Conservation (phyloP, 1,140 invertebrate genomes). For the Mizuhopecten yessoensis region DNA sequence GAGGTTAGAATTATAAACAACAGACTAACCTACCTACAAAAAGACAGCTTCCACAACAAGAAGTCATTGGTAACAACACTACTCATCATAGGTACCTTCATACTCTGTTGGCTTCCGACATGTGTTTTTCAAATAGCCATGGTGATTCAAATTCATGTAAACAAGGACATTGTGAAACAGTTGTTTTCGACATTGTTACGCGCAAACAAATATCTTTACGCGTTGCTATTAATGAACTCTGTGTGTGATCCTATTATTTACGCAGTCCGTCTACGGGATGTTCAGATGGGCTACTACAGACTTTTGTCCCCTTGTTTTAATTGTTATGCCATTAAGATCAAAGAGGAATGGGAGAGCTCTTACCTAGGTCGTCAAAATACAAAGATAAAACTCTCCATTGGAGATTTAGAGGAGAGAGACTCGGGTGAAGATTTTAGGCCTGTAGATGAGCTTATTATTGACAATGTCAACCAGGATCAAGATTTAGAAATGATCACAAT, state of each 20-base stretch:
- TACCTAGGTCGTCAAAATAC: not conserved
- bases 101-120: conserved; percentile 88
- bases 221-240: conserved; percentile 87
- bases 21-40: not conserved
- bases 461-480: not conserved
- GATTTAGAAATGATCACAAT: not conserved
- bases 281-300: conserved; percentile 66
- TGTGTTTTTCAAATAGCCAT: conserved; percentile 79
- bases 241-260: conserved; percentile 89
- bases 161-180: conserved; percentile 11
- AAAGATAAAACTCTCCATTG: not conserved
- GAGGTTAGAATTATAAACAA: conserved; percentile 51
- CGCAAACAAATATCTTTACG: conserved; percentile 70
- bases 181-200: conserved; percentile 55
- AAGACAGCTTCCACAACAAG: conserved; percentile 82
- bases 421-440: not conserved
- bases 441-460: not conserved
- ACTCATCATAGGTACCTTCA: conserved; percentile 87
- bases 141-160: conserved; percentile 57
- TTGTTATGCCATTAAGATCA: not conserved
- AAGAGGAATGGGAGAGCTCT: not conserved
- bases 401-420: not conserved
- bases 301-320: conserved; percentile 30
- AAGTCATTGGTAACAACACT: conserved; percentile 88
- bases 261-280: conserved; percentile 87